Evolutionary conservation across 2,888 invertebrate genomes (phyloP).

Genomic region (Netelia melanura): DNA sequence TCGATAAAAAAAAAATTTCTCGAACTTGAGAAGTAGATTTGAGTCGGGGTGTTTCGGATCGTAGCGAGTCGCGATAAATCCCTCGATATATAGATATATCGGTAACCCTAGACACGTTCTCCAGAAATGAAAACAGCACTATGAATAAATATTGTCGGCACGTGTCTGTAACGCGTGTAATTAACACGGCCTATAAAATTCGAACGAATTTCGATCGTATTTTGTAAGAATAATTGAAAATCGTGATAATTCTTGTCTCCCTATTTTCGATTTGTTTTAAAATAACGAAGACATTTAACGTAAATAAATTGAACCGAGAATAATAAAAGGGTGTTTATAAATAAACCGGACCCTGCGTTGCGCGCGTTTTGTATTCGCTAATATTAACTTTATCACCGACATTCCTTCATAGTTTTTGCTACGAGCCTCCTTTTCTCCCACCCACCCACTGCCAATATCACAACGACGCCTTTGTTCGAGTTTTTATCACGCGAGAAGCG

Average conservation of each 20-base stretch:
- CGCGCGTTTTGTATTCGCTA: constrained; percentile 47
- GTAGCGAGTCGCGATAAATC: too few species aligned
- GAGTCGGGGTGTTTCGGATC: too few species aligned
- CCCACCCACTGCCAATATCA: neutral
- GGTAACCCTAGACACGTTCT: neutral
- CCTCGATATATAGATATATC: neutral
- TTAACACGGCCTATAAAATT: constrained; percentile 40
- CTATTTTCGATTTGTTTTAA: neutral
- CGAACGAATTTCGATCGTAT: constrained; percentile 33
- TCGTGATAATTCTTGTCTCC: neutral
- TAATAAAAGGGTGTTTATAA: constrained; percentile 55
- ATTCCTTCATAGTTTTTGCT: constrained; percentile 46
- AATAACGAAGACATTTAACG: neutral
- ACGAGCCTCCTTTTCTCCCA: constrained; percentile 12
- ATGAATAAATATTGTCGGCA: constrained; percentile 42
- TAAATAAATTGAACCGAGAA: neutral
- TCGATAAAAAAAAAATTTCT: too few species aligned
- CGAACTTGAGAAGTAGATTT: too few species aligned
- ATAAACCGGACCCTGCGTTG: constrained; percentile 56
- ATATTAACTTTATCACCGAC: constrained; percentile 73
- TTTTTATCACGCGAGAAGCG: constrained; percentile 39
- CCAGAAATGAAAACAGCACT: constrained; percentile 20
- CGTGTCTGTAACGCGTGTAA: constrained; percentile 29
- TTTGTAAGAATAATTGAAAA: constrained; percentile 14
- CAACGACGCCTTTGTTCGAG: neutral